Evolutionary conservation across 2,888 invertebrate species (phyloP).

Genomic region (Odontomyia ornata): DNA sequence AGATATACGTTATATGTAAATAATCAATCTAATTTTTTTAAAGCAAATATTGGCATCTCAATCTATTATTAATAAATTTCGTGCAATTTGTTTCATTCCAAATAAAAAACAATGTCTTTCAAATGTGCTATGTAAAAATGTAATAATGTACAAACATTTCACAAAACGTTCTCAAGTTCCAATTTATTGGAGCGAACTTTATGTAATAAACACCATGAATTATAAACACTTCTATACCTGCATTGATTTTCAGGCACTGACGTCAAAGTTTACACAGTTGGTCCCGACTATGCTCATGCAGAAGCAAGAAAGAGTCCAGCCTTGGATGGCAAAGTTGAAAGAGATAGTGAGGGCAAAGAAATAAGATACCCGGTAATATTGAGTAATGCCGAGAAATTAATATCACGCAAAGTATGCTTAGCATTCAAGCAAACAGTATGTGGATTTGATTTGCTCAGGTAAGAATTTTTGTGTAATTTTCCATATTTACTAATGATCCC

Average conservation of each 20-base stretch:
- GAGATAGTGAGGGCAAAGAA: slow-evolving; percentile 98
- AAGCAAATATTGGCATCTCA: too few relatives aligned
- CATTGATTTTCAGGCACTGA: slow-evolving; percentile 69
- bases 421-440: slow-evolving; percentile 99
- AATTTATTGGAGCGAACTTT: too few relatives aligned
- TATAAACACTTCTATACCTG: not conserved
- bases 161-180: too few relatives aligned
- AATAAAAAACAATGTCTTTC: too few relatives aligned
- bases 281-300: slow-evolving; percentile 99
- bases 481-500: not conserved
- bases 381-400: slow-evolving; percentile 95
- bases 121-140: too few relatives aligned
- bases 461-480: slow-evolving; percentile 48
- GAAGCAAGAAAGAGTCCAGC: slow-evolving; percentile 99
- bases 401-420: slow-evolving; percentile 95
- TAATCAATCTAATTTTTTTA: too few relatives aligned
- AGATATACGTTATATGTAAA: too few relatives aligned
- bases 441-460: slow-evolving; percentile 95
- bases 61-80: too few relatives aligned
- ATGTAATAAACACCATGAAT: too few relatives aligned
- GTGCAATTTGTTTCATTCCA: too few relatives aligned
- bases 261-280: slow-evolving; percentile 95
- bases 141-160: too few relatives aligned
- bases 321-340: slow-evolving; percentile 96
- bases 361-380: slow-evolving; percentile 98